Evolutionary conservation across 2,113 vertebrate species (phyloP), one percentile per base, ranked within the genome.

Genomic region (Edolisoma coerulescens): DNA sequence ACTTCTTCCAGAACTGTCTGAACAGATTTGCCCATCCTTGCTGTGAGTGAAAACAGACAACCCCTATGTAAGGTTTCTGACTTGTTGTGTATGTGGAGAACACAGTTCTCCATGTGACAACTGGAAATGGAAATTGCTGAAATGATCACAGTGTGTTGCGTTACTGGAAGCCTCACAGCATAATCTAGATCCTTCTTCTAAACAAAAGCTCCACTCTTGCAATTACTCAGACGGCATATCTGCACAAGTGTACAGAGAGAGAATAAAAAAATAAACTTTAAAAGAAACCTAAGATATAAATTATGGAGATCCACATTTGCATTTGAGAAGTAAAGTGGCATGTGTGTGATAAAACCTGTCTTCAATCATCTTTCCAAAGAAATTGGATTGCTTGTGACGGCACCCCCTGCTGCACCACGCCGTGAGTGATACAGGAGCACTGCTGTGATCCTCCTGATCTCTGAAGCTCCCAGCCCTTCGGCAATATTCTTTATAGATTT

Each of bases 301-400:
- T 86, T 84, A 90, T 91, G 78, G 75, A 92, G 61, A 84, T 69
- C 24, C 16, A 35, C n/a, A 88, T 96, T 93, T 96, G 60, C 92
- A 88, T 96, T 93, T 93, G 53, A 96, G 95, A 92, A 85, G 37
- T 37, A 61, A 57, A 95, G 30, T 3, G 3, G 17, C 24, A 32
- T 30, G 56, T 0, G 0, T 79, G 50, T 82, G 50, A 77, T 70
- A 81, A 91, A 95, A 61, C 28, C 35, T 75, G 41, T 71, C 80
- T 93, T 89, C 78, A 11, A 0, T 67, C 64, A 53, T 84, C 56
- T 79, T 93, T 56, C 47, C 59, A 60, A 74, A 93, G 41, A 79
- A 95, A 82, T 41, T n/a, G 50, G 23, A 64, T 64, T 49, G 23
- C 0, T 0, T 80, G 26, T 68, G 69, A 74, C 8, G 33, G 53